Conservation (phyloP, 2,113 vertebrate genomes). For the Notarius lentiginosus region DNA sequence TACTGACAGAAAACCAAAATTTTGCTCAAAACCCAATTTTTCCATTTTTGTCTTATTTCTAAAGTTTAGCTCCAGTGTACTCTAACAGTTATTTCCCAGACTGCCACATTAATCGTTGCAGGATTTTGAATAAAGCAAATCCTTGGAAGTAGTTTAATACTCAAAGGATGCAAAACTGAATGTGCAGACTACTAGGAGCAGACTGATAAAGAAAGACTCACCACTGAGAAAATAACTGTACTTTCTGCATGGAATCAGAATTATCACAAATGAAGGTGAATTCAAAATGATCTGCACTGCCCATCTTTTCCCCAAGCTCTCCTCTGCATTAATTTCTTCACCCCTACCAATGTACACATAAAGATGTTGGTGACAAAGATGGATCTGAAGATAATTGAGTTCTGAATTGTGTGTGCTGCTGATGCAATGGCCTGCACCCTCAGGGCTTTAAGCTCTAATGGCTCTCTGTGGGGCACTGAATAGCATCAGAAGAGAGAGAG, state of each 20-base stretch:
- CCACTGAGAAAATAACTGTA: constrained; percentile 7
- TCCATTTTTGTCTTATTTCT: background rate
- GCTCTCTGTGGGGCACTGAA: background rate
- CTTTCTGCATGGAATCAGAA: background rate
- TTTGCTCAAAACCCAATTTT: background rate
- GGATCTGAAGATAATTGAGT: constrained; percentile 27
- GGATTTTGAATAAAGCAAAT: background rate
- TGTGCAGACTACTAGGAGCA: background rate
- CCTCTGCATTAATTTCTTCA: constrained; percentile 5
- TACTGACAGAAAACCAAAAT: background rate
- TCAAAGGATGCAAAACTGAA: background rate
- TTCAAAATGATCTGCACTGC: background rate
- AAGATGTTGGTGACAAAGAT: constrained; percentile 19
- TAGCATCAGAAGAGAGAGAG: background rate
- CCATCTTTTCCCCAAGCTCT: background rate
- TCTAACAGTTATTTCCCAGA: background rate
- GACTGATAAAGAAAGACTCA: background rate
- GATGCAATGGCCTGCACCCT: background rate
- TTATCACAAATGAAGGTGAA: background rate
- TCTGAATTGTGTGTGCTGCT: constrained; percentile 1
- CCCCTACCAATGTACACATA: constrained; percentile 10
- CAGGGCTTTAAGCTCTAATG: constrained; percentile 7
- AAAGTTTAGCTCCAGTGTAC: background rate
- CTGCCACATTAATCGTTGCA: background rate
- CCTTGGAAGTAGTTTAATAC: background rate